Conservation (phyloP, 1,140 invertebrate genomes). For the Neotoxoptera formosana region DNA sequence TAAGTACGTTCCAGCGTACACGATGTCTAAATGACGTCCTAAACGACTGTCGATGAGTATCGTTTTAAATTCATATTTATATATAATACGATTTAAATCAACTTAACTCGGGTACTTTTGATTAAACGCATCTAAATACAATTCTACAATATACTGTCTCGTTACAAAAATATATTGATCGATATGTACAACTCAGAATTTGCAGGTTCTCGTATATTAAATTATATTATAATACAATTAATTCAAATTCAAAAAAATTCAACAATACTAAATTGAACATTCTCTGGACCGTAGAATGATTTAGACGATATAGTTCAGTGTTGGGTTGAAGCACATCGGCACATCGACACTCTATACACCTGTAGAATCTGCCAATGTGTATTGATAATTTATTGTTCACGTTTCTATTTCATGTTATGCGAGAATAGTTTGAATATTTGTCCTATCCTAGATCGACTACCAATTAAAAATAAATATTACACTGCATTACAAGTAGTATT, state of each 20-base stretch:
- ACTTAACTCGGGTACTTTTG: too few species aligned
- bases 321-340: not conserved
- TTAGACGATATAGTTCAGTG: not conserved
- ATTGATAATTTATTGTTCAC: not conserved
- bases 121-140: not conserved
- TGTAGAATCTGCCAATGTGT: not conserved
- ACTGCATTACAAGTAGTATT: not conserved
- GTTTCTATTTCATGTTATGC: not conserved
- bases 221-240: too few species aligned
- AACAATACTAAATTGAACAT: not conserved
- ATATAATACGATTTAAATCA: too few species aligned
- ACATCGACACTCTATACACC: not conserved
- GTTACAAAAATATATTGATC: not conserved
- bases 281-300: not conserved
- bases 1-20: not conserved
- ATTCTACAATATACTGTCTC: not conserved
- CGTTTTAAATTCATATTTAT: not conserved
- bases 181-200: not conserved
- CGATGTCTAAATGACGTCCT: too few species aligned
- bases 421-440: not conserved
- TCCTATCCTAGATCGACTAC: not conserved
- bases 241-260: too few species aligned
- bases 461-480: not conserved
- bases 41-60: not conserved
- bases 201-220: not conserved